Evolutionary conservation across 2,113 vertebrate species (phyloP), one percentile per base, ranked within the genome.

Genomic region (Entomyzon cyanotis): DNA sequence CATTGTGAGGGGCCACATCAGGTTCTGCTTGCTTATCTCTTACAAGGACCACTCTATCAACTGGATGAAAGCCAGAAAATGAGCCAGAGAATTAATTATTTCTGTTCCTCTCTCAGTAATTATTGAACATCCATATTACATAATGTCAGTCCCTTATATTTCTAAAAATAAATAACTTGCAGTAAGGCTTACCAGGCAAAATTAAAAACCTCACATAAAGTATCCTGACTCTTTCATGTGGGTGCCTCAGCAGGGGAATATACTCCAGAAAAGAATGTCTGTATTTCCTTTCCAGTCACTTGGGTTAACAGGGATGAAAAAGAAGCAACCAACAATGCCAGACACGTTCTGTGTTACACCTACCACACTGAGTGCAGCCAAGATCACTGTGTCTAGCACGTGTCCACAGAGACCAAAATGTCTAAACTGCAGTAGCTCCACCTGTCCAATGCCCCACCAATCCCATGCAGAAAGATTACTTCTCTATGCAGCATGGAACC

Each of bases 141-240:
- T 41, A 78, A 59, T 7, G 1, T 80, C 37, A 82, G 70, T 42
- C 46, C 7, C n/a, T 64, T 71, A 47, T 79, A 90, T 17, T 88
- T 92, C 63, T 80, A 83, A 90, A 94, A 85, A 69, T 77, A 73
- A 88, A 42, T 31, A 85, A 65, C 13, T 52, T 86, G 47, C 37
- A 85, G 44, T 80, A 88, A 55, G 58, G 37, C 8, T 74, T 88
- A 65, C 39, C 62, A 86, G 37, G 46, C 37, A 92, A 92, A 90
- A 90, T 74, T 62, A 33, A 86, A 90, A 77, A 62, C 15, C 22
- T 86, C 33, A 58, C 30, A 63, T 76, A 41, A 83, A 80, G 30
- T 21, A 90, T 65, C 23, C 25, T 69, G 20, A 46, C 28, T 50
- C 15, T 75, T 84, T 47, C 10, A 7, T 33, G 35, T 47, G 27